A percentile compares a stretch with the other conserved stretches of the same genome.
These are phyloP conservation scores for Drosophila robusta DNA, from an alignment of 2,888 invertebrate genomes.

Conservation along the genomic window DNA sequence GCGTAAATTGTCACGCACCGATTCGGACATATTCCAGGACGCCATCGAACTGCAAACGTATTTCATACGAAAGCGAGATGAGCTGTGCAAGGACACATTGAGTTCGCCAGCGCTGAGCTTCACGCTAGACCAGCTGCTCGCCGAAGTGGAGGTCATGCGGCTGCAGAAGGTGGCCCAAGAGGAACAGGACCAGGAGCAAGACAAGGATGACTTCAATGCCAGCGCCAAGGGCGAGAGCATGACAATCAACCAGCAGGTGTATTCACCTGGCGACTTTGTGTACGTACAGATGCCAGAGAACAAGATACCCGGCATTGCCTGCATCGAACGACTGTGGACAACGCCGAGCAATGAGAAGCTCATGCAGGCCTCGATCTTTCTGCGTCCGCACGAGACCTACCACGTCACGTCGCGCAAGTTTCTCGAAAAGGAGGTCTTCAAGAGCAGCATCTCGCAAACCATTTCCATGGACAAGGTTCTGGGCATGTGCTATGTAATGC, in stretches of 20 bases:
- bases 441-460: conserved; percentile 94
- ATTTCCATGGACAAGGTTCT: conserved; percentile 93
- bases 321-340: conserved; percentile 95
- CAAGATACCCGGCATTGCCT: conserved; percentile 90
- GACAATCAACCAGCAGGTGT: conserved; percentile 91
- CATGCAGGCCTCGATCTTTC: conserved; percentile 96
- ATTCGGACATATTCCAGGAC: conserved; percentile 98
- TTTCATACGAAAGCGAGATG: conserved; percentile 92
- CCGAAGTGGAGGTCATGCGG: conserved; percentile 91
- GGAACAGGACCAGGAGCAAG: conserved; percentile 90
- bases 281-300: conserved; percentile 89
- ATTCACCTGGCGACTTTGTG: conserved; percentile 95
- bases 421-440: conserved; percentile 97
- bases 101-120: conserved; percentile 95
- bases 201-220: conserved; percentile 85
- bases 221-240: conserved; percentile 87
- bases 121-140: conserved; percentile 90
- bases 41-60: conserved; percentile 96
- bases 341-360: conserved; percentile 93
- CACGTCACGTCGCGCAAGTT: conserved; percentile 98
- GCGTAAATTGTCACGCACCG: conserved; percentile 93
- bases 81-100: conserved; percentile 91
- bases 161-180: conserved; percentile 92
- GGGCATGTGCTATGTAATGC: conserved; percentile 96
- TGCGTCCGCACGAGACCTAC: conserved; percentile 97